Evolutionary conservation across 37 sponge, comb jelly and placozoan genomes (phyloP).

Genomic region (Crambe crambe): DNA sequence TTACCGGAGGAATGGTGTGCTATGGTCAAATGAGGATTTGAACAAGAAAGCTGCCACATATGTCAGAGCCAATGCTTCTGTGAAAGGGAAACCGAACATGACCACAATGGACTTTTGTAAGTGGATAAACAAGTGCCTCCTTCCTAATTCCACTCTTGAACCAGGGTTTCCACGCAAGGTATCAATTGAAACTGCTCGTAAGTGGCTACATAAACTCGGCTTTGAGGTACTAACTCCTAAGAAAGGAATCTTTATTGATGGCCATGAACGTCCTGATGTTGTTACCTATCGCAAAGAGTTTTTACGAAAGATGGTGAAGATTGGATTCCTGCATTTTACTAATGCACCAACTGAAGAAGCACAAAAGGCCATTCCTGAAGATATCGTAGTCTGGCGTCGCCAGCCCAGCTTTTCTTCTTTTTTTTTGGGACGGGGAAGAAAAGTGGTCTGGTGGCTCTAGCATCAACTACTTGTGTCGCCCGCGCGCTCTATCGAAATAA

Average conservation of each 20-base stretch:
- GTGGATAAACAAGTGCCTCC: slow-evolving; percentile 28
- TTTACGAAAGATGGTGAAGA: slow-evolving; percentile 22
- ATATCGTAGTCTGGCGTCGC: too few relatives aligned
- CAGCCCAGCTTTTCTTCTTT: too few relatives aligned
- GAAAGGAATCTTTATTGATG: too few relatives aligned
- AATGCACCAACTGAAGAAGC: slow-evolving; percentile 44
- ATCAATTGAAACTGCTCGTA: slow-evolving; percentile 22
- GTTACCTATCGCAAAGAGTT: slow-evolving; percentile 29
- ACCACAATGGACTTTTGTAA: slow-evolving; percentile 24
- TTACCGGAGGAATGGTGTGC: slow-evolving; percentile 32
- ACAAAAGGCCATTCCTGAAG: slow-evolving; percentile 6
- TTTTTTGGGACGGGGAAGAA: too few relatives aligned
- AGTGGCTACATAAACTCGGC: slow-evolving; percentile 43
- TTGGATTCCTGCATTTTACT: not conserved
- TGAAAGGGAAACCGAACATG: slow-evolving; percentile 43
- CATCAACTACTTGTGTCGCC: too few relatives aligned
- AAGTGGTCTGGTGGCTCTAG: too few relatives aligned
- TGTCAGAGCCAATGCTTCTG: slow-evolving; percentile 23
- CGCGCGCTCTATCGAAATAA: too few relatives aligned
- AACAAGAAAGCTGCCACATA: too few relatives aligned
- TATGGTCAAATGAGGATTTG: slow-evolving; percentile 30
- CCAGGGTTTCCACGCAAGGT: slow-evolving; percentile 42
- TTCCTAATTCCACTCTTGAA: slow-evolving; percentile 16
- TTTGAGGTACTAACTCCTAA: slow-evolving; percentile 19
- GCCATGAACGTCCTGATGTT: slow-evolving; percentile 32